Percentiles rank a stretch among this genome's conserved stretches.
Evolutionary conservation across 2,888 invertebrate species (phyloP).

Genomic region (Conus canariensis): DNA sequence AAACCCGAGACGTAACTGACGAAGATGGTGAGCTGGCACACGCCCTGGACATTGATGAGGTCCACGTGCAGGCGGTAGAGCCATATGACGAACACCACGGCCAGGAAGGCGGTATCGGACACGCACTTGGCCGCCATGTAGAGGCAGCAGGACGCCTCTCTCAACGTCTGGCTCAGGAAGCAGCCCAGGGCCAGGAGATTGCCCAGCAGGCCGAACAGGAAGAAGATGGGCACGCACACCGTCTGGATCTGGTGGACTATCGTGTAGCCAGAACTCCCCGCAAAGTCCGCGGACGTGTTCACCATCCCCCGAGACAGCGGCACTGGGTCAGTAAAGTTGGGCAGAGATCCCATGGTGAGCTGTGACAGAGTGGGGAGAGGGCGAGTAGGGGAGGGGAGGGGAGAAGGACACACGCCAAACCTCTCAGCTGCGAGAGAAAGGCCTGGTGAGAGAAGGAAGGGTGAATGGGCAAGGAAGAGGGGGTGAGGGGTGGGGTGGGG

Average conservation of each 20-base stretch:
- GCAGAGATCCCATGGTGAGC: conserved; percentile 12
- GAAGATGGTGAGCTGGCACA: conserved; percentile 84
- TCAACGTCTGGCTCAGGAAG: conserved; percentile 54
- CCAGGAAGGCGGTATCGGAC: conserved; percentile 88
- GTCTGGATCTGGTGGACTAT: conserved; percentile 39
- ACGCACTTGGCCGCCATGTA: conserved; percentile 89
- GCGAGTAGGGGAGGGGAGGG: too few species aligned
- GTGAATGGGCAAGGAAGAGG: too few species aligned
- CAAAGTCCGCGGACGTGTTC: not conserved
- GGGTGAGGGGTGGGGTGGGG: too few species aligned
- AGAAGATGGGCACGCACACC: conserved; percentile 45
- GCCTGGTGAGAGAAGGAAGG: too few species aligned
- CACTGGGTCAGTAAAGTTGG: conserved; percentile 15
- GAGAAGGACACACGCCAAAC: not conserved
- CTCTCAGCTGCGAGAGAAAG: too few species aligned
- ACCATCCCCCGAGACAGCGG: not conserved
- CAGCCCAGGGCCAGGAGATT: conserved; percentile 42
- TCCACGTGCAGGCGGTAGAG: conserved; percentile 63
- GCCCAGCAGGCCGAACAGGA: conserved; percentile 44
- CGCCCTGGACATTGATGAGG: conserved; percentile 79
- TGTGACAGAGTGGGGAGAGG: not conserved
- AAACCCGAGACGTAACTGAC: conserved; percentile 51
- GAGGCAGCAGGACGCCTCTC: conserved; percentile 87
- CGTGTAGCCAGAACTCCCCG: conserved; percentile 9
- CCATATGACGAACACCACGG: conserved; percentile 82